A percentile compares a stretch with the other conserved stretches of the same genome.
Conservation (phyloP, 2,797 vertebrate genomes). For the Erethizon dorsatum region DNA sequence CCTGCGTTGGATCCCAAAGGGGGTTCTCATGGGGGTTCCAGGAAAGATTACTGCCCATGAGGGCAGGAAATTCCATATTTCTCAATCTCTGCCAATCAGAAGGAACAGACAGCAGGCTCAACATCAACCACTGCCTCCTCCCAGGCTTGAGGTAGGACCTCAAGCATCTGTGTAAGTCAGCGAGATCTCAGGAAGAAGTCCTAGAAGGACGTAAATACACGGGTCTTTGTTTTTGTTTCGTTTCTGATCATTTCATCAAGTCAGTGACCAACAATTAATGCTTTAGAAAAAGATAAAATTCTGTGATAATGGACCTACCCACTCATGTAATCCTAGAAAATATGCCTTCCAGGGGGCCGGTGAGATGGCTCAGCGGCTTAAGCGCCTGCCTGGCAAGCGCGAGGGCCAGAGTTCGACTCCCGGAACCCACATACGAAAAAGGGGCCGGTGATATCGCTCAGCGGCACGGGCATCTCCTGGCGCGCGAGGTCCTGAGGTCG, state of each 20-base stretch:
- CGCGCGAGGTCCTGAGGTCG: no score
- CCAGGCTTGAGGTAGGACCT: not conserved
- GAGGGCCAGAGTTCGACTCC: no score
- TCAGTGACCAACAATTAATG: conserved; percentile 68
- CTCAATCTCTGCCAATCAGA: conserved; percentile 11
- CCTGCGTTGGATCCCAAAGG: not conserved
- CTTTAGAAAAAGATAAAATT: conserved; percentile 66
- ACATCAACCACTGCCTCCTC: not conserved
- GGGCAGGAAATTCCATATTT: conserved; percentile 21
- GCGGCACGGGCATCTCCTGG: no score
- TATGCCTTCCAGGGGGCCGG: conserved; percentile 71
- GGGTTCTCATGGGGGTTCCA: not conserved
- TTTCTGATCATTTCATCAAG: conserved; percentile 65
- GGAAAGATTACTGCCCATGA: conserved; percentile 25
- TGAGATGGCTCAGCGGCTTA: no score
- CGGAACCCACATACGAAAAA: no score
- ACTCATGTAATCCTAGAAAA: conserved; percentile 68
- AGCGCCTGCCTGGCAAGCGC: no score
- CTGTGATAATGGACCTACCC: conserved; percentile 51
- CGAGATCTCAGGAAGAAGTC: not conserved
- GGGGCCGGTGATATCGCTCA: no score
- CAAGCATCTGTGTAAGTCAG: not conserved
- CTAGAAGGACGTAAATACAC: not conserved
- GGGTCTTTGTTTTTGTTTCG: conserved; percentile 39
- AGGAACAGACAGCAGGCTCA: not conserved